Conservation (phyloP, 2,888 invertebrate species). For the Lasius platythorax region DNA sequence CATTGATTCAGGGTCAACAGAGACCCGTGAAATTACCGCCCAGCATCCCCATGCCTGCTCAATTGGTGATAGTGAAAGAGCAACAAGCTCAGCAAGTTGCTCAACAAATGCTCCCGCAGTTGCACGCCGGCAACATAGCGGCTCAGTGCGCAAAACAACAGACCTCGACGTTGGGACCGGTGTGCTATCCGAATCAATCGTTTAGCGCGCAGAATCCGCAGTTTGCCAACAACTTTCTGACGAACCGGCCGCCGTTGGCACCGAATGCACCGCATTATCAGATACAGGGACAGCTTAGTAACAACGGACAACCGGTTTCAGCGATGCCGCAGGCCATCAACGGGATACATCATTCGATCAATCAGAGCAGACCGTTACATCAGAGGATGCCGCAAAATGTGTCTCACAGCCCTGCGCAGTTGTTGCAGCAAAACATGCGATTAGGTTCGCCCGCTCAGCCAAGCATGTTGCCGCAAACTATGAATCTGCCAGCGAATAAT, state of each 20-base stretch:
- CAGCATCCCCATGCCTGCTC: conserved; percentile 53
- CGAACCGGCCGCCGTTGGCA: conserved; percentile 68
- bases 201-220: conserved; percentile 82
- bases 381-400: conserved; percentile 61
- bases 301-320: conserved; percentile 62
- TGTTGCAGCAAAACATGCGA: conserved; percentile 61
- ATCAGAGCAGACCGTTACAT: conserved; percentile 68
- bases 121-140: conserved; percentile 39
- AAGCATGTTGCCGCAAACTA: conserved; percentile 63
- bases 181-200: conserved; percentile 77
- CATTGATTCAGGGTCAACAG: conserved; percentile 46
- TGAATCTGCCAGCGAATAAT: conserved; percentile 60
- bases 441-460: conserved; percentile 60
- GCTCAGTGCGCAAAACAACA: conserved; percentile 57
- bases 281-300: conserved; percentile 69
- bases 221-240: conserved; percentile 79
- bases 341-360: conserved; percentile 65
- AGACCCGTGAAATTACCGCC: conserved; percentile 63
- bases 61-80: conserved; percentile 62
- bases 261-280: conserved; percentile 67
- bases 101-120: conserved; percentile 54
- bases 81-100: conserved; percentile 61
- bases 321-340: conserved; percentile 67
- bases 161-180: conserved; percentile 58
- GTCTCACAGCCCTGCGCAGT: conserved; percentile 59